phyloP scores from a whole-genome alignment of 2,113 vertebrate species.

The Psephotus haematonotus region DNA sequence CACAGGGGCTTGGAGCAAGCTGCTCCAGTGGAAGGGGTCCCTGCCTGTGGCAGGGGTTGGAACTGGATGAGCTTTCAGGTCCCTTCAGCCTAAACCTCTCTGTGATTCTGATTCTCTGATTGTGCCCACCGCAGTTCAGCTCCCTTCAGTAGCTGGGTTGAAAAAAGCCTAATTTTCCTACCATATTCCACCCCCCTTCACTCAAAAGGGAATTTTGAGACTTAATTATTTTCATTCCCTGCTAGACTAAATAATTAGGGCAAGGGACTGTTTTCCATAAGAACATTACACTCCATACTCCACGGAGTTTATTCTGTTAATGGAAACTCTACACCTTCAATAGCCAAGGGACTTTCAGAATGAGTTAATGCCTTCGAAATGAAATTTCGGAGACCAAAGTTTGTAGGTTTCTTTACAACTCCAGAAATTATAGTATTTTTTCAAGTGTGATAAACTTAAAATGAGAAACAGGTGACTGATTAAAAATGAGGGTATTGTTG shows the following conservation, averaged over 20 bases:
- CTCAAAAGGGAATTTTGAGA: conserved; percentile 50
- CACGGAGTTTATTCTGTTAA: conserved; percentile 25
- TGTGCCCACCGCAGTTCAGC: not conserved
- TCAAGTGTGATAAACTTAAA: conserved; percentile 65
- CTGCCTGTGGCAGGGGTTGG: not conserved
- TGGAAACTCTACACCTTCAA: conserved; percentile 63
- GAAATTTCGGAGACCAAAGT: conserved; percentile 60
- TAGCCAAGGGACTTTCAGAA: conserved; percentile 58
- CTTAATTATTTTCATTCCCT: conserved; percentile 73
- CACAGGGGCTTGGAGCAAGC: not conserved
- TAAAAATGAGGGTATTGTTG: conserved; percentile 65
- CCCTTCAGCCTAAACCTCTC: not conserved
- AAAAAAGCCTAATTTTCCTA: not conserved
- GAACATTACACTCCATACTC: conserved; percentile 41
- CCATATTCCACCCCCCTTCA: not conserved
- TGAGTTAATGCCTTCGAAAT: conserved; percentile 71
- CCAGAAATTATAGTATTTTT: conserved; percentile 62
- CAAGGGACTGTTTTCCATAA: conserved; percentile 65
- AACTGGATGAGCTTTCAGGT: not conserved
- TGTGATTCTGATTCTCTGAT: not conserved
- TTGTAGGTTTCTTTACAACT: conserved; percentile 48
- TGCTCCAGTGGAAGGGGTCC: not conserved
- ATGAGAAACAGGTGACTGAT: conserved; percentile 73
- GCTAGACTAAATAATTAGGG: conserved; percentile 74
- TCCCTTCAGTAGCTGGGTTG: conserved; percentile 16